Conservation (phyloP, 92 coral and sea anemone genomes). For the Montipora capitata region DNA sequence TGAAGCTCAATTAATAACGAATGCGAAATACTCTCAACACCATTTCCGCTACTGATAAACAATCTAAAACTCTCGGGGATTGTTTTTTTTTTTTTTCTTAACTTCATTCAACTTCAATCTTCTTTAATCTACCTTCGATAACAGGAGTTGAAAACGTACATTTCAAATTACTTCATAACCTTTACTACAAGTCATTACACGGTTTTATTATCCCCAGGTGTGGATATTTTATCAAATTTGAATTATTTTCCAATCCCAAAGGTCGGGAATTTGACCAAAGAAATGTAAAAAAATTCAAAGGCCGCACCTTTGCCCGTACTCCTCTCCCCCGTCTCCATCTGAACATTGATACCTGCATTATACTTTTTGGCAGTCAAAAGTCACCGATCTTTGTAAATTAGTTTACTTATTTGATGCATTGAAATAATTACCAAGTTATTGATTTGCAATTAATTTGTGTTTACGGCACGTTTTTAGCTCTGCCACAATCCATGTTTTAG, state of each 20-base stretch:
- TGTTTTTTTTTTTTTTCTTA: too few species aligned
- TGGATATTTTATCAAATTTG: background rate
- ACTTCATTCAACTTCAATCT: too few species aligned
- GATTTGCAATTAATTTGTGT: too few species aligned
- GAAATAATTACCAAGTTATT: too few species aligned
- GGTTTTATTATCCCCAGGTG: background rate
- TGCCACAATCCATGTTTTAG: too few species aligned
- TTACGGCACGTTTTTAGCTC: too few species aligned
- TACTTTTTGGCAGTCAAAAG: background rate
- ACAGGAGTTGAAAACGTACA: conserved; percentile 5
- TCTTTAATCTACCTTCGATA: background rate
- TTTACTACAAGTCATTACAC: background rate
- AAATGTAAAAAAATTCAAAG: background rate
- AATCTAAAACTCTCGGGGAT: too few species aligned
- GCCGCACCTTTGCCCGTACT: background rate
- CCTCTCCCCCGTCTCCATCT: background rate
- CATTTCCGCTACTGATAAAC: too few species aligned
- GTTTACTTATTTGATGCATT: too few species aligned
- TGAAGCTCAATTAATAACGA: too few species aligned
- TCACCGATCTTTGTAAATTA: too few species aligned
- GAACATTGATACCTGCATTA: background rate
- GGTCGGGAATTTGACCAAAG: background rate
- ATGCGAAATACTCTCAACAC: too few species aligned
- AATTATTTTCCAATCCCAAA: background rate
- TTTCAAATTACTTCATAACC: background rate